Conservation (phyloP, 2,113 vertebrate genomes). For the Peucedramus taeniatus region DNA sequence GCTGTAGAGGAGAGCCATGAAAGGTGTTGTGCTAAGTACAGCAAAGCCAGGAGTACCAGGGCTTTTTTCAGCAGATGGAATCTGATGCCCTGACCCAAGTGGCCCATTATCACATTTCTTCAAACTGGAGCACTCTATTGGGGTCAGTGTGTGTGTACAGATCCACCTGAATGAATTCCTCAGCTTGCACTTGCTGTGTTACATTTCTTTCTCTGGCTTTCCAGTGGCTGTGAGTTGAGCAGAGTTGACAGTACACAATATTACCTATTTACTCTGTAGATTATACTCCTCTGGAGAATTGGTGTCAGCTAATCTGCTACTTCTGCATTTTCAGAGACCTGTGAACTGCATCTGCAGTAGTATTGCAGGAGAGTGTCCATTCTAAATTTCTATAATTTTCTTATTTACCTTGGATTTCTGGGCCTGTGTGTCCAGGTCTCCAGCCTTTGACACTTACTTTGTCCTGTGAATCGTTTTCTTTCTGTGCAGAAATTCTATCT, state of each 20-base stretch:
- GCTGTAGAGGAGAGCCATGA: rapidly evolving
- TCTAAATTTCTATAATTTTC: not conserved
- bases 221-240: not conserved
- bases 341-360: not conserved
- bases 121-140: not conserved
- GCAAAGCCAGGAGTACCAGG: not conserved
- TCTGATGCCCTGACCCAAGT: not conserved
- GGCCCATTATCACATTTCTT: not conserved
- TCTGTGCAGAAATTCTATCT: not conserved
- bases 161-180: not conserved
- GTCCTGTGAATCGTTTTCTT: not conserved
- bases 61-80: not conserved
- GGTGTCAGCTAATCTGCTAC: not conserved
- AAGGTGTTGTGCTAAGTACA: not conserved
- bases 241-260: not conserved
- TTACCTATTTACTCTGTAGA: conserved; percentile 11
- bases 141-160: not conserved
- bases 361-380: not conserved
- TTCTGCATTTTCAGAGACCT: not conserved
- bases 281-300: conserved; percentile 1
- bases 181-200: not conserved
- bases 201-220: not conserved
- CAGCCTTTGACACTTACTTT: not conserved
- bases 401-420: not conserved
- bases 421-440: not conserved